Base-by-base conservation (phyloP, 2,113 vertebrate genomes). In the Sturnus vulgaris region DNA sequence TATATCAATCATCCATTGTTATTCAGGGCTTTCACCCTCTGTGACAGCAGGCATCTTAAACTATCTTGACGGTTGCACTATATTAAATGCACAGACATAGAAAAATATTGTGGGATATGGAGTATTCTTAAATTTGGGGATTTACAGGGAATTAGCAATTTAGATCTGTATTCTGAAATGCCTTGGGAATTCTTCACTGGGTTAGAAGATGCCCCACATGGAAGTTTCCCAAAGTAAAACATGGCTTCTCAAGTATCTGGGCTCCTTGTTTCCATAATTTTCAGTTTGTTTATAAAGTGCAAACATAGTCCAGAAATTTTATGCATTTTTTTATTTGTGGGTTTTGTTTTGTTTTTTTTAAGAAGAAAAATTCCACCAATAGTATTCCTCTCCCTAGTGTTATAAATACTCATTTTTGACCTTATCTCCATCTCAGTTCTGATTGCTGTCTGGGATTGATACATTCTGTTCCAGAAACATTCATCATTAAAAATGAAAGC, bases 381-480 rank as follows among this genome's bases (percentile, higher is more conserved):
- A 88, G 75, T 66, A 23, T 64, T 80, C 15, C 37, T 35, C 31
- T 95, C 59, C 33, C 44, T 55, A 22, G 22, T 65, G 65, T 92
- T 94, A 82, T 49, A 76, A 96, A 94, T 57, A 92, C 65, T 95
- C 92, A 93, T 88, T 96, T 96, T 81, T 83, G 64, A 94, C 85
- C 88, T 95, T 96, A 95, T 96, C 92, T 95, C 46, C 79, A 89
- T 82, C 80, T 94, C 64, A 96, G 75, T 65, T 93, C 88, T 85
- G 86, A 95, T 96, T 96, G 91, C 87, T 91, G 88, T 90, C 93
- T 96, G 81, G 88, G 84, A 90, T 92, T 93, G 84, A 96, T 95
- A 84, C 69, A 95, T 95, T 92, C 88, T 92, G 84, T 96, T 97
- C 94, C 90, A 95, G 79, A 90, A 95, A 92, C 94, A 96, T 95